Conservation (phyloP, 2,888 invertebrate species). For the Drosophila dives region DNA sequence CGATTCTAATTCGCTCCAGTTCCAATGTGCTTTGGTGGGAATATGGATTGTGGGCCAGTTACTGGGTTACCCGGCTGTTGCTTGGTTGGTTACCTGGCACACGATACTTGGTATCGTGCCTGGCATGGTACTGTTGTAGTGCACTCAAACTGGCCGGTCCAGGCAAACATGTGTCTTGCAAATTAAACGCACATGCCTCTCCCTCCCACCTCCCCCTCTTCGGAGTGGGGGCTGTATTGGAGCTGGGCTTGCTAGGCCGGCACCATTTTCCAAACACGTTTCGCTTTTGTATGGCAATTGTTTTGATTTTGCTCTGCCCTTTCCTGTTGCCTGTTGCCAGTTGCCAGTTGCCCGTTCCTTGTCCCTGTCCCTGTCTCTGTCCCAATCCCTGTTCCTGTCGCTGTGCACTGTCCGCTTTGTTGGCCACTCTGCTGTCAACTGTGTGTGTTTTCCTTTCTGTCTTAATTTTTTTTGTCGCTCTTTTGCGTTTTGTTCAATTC, state of each 20-base stretch:
- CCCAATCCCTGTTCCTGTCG: neutral
- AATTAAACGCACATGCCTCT: conserved; percentile 83
- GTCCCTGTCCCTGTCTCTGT: neutral
- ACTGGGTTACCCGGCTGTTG: conserved; percentile 46
- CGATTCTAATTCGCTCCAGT: neutral
- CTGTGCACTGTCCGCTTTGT: conserved; percentile 56
- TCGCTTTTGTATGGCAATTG: conserved; percentile 60
- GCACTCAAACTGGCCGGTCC: conserved; percentile 25
- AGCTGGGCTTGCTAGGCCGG: conserved; percentile 16
- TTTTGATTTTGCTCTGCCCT: conserved; percentile 65
- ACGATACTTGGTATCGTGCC: conserved; percentile 3
- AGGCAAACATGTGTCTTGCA: conserved; percentile 78
- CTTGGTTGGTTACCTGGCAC: conserved; percentile 7
- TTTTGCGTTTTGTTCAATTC: conserved; percentile 66
- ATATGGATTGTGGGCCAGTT: conserved; percentile 37
- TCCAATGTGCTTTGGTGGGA: conserved; percentile 43
- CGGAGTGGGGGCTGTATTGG: conserved; percentile 7
- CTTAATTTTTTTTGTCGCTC: conserved; percentile 30
- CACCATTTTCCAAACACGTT: conserved; percentile 47
- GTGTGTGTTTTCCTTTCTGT: conserved; percentile 13
- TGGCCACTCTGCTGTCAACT: conserved; percentile 60
- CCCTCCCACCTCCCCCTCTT: conserved; percentile 9
- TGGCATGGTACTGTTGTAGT: neutral
- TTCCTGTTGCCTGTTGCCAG: conserved; percentile 60
- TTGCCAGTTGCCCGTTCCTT: conserved; percentile 23